Base-by-base conservation (phyloP, 1,140 invertebrate species). In the Drosophila sp. region DNA sequence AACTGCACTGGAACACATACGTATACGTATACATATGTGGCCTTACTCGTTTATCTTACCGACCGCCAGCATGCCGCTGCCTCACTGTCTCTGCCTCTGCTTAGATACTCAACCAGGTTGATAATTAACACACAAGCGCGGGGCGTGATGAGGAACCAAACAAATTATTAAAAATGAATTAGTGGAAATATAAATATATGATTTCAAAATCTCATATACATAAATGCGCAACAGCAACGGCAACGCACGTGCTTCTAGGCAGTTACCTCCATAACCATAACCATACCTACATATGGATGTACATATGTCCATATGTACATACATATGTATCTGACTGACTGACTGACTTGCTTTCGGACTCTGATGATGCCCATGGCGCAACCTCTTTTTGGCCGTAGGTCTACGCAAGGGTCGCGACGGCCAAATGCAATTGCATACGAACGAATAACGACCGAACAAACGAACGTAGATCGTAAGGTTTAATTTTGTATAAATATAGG, bases 131-230 rank as follows among this genome's bases (percentile, higher is more conserved):
- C 80, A 90, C 77, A 84, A 90, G 80, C 72, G 81, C 81, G 86
- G 85, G 85, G 84, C 85, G 84, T 89, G 84, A 77, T 90, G 84
- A 77, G 77, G 84, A 90, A 72, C 85, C 85, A 90, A 91, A 91
- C 81, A 90, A 91, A 91, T 91, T 91, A 91, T 91, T 91, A 91
- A 91, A 91, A 91, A 91, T 91, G 85, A 91, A 91, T 91, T 91
- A 91, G 89, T 91, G 79, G 85, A 85, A 89, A 83, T 90, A 80
- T 82, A 87, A 87, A 83, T 83, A 91, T 89, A 87, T 90, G 81
- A 89, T 84, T 89, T 87, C 70, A 63, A 89, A 87, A 80, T 89
- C 71, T 76, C 84, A 87, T 70, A 64, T 60, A 73, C 69, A 40
- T 47, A 78, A 80, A 65, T 69, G 70, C 60, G 56, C 64, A 50